phyloP scores from a whole-genome alignment of 2,113 vertebrate genomes.

The Tamias sibiricus region DNA sequence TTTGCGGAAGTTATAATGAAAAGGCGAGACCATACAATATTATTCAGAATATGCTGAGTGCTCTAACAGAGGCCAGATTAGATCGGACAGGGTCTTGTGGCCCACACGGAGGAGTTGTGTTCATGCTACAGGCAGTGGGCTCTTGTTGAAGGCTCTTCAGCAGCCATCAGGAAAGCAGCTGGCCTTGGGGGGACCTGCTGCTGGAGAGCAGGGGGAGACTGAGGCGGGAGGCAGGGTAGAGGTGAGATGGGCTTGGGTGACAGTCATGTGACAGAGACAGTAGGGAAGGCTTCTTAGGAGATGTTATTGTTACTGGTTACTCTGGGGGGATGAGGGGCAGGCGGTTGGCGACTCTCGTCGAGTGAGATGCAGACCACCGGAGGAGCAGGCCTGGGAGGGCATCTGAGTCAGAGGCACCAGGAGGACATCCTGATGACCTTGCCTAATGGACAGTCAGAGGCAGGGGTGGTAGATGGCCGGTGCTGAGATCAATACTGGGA shows the following conservation, averaged over 20 bases:
- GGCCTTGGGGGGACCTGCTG: no score
- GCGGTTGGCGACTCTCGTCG: not conserved
- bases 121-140: not conserved
- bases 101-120: not conserved
- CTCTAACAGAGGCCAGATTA: not conserved
- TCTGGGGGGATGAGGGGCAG: not conserved
- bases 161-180: not conserved
- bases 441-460: not conserved
- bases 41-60: not conserved
- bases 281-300: not conserved
- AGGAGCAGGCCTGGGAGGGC: not conserved
- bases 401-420: not conserved
- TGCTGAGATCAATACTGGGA: not conserved
- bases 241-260: not conserved
- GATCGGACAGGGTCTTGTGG: not conserved
- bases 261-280: not conserved
- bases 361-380: not conserved
- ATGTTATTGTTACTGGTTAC: not conserved
- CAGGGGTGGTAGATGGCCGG: not conserved
- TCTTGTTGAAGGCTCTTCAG: not conserved
- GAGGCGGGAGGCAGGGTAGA: not conserved
- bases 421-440: not conserved
- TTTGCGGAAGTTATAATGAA: not conserved
- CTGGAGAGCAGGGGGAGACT: not conserved
- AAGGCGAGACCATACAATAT: not conserved